These are phyloP conservation scores for Labeo rohita DNA, from an alignment of 2,113 vertebrate genomes.

Conservation along the genomic window DNA sequence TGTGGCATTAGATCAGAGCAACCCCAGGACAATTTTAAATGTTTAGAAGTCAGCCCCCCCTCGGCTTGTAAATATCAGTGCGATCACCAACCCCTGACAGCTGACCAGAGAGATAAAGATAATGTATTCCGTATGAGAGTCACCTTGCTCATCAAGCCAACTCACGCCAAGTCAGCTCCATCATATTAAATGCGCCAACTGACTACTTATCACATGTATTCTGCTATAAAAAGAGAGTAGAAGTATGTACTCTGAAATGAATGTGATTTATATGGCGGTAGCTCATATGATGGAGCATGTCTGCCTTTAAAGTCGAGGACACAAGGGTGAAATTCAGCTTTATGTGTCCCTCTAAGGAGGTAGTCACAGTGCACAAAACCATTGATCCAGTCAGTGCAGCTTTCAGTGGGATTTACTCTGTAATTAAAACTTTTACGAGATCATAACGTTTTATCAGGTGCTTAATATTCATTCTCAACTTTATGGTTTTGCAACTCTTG, in stretches of 20 bases:
- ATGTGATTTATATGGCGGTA: constrained; percentile 26
- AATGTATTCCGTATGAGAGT: constrained; percentile 41
- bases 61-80: constrained; percentile 31
- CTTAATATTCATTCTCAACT: constrained; percentile 35
- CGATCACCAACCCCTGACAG: constrained; percentile 19
- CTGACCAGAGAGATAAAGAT: constrained; percentile 42
- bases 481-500: constrained; percentile 17
- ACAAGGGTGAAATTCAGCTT: constrained; percentile 22
- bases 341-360: constrained; percentile 39
- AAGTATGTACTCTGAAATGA: constrained; percentile 37
- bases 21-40: constrained; percentile 26
- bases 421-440: constrained; percentile 54
- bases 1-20: constrained; percentile 31
- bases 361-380: constrained; percentile 37
- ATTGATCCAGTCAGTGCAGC: constrained; percentile 50
- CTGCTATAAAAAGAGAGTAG: constrained; percentile 30
- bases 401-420: constrained; percentile 54
- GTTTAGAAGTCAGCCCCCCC: constrained; percentile 18
- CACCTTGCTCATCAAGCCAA: constrained; percentile 43
- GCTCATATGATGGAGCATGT: constrained; percentile 32
- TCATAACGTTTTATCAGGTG: constrained; percentile 48
- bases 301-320: constrained; percentile 37
- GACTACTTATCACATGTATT: constrained; percentile 34
- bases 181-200: constrained; percentile 2
- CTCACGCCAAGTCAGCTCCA: constrained; percentile 4